phyloP scores from a whole-genome alignment of 2,797 vertebrate genomes.

The Cirrhinus molitorella region DNA sequence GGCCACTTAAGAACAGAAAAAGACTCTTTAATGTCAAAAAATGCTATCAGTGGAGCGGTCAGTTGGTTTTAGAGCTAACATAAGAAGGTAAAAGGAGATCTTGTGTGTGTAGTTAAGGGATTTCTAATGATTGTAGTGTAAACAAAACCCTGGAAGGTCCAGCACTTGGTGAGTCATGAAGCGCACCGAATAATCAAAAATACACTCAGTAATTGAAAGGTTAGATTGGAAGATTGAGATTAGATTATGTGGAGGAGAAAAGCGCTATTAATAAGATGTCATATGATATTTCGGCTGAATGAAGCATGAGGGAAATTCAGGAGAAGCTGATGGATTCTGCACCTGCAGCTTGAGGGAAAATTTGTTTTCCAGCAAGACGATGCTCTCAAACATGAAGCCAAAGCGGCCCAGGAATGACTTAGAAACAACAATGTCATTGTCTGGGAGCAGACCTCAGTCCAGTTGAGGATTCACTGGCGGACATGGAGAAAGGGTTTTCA shows the following conservation, averaged over 20 bases:
- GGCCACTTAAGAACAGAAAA: neutral
- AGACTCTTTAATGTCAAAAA: neutral
- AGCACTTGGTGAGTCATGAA: neutral
- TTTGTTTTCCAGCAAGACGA: neutral
- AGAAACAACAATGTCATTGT: neutral
- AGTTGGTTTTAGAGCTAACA: neutral
- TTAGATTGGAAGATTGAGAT: neutral
- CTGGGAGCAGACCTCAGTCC: neutral
- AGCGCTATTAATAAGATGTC: constrained; percentile 23
- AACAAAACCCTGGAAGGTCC: neutral
- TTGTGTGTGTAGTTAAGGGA: neutral
- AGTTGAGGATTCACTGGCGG: neutral
- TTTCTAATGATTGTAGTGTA: neutral
- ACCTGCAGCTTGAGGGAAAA: neutral
- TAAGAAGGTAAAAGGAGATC: neutral
- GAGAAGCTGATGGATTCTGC: constrained; percentile 23
- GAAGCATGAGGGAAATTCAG: constrained; percentile 17
- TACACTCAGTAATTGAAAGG: neutral
- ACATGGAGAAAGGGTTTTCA: neutral
- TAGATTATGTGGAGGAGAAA: neutral
- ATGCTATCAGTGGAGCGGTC: neutral
- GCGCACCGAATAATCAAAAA: neutral
- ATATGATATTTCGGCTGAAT: neutral
- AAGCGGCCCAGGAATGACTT: neutral
- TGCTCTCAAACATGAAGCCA: constrained; percentile 3